Percentiles rank a stretch among this genome's conserved stretches.
Evolutionary conservation across 2,888 invertebrate genomes (phyloP).

Genomic region (Hoplodrina blanda): DNA sequence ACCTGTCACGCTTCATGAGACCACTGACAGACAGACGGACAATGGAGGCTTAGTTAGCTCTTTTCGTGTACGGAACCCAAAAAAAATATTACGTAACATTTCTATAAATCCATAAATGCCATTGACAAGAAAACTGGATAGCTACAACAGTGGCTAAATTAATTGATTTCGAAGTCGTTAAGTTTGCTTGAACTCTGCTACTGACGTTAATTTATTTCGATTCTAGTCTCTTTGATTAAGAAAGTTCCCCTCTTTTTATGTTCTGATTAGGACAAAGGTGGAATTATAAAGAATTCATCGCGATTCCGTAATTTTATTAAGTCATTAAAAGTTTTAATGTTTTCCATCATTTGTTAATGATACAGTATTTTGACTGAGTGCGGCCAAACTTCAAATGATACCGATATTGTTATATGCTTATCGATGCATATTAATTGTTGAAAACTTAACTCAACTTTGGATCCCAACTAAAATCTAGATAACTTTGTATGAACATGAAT

Average conservation of each 20-base stretch:
- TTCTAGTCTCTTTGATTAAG: slow-evolving; percentile 62
- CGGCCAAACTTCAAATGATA: background rate
- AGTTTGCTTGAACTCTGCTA: slow-evolving; percentile 60
- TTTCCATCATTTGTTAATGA: slow-evolving; percentile 2
- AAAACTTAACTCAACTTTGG: slow-evolving; percentile 26
- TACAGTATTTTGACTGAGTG: slow-evolving; percentile 1
- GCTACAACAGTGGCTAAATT: slow-evolving; percentile 22
- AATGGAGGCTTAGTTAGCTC: no score
- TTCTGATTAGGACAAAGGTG: slow-evolving; percentile 36
- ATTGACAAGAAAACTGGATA: slow-evolving; percentile 8
- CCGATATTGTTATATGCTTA: slow-evolving; percentile 25
- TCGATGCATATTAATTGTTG: slow-evolving; percentile 21
- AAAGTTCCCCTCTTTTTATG: slow-evolving; percentile 59
- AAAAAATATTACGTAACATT: background rate
- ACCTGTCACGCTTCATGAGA: no score
- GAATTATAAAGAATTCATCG: slow-evolving; percentile 34
- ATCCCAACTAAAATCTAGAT: slow-evolving; percentile 19
- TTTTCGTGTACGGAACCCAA: no score
- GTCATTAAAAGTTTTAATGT: slow-evolving; percentile 32
- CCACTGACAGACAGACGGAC: no score
- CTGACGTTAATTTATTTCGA: slow-evolving; percentile 67
- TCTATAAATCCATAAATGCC: slow-evolving; percentile 12
- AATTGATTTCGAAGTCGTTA: slow-evolving; percentile 51
- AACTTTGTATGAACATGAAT: slow-evolving; percentile 28
- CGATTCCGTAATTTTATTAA: slow-evolving; percentile 28